Conservation (phyloP, 2,113 vertebrate genomes). For the Callaeas wilsoni region DNA sequence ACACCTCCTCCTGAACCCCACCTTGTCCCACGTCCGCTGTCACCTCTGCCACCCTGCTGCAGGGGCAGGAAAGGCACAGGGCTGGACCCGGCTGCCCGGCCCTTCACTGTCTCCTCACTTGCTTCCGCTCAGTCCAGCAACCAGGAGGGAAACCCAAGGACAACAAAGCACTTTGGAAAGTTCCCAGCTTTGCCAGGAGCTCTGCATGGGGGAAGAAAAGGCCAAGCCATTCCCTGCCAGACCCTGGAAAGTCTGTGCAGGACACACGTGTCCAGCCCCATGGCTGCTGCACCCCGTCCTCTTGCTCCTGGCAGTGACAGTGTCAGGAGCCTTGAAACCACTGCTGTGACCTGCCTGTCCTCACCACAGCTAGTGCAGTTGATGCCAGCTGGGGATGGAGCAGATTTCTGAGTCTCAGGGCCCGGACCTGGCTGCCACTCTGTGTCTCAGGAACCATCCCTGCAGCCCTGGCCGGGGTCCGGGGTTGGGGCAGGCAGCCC, state of each 20-base stretch:
- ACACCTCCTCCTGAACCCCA: background rate
- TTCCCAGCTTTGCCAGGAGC: background rate
- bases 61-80: background rate
- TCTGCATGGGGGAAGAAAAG: background rate
- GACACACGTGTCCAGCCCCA: background rate
- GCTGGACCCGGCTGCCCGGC: background rate
- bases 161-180: slow-evolving; percentile 20
- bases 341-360: background rate
- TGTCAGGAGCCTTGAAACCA: background rate
- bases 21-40: background rate
- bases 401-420: background rate
- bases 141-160: background rate
- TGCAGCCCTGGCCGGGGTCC: fast-evolving
- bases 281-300: background rate
- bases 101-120: background rate
- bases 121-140: background rate
- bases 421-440: background rate
- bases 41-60: background rate
- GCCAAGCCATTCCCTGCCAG: background rate
- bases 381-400: background rate
- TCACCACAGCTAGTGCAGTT: fast-evolving
- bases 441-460: background rate
- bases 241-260: fast-evolving
- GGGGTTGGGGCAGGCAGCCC: background rate
- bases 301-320: background rate